These are phyloP conservation scores for Spilosoma lubricipeda DNA, from an alignment of 2,888 invertebrate genomes.

Conservation along the genomic window DNA sequence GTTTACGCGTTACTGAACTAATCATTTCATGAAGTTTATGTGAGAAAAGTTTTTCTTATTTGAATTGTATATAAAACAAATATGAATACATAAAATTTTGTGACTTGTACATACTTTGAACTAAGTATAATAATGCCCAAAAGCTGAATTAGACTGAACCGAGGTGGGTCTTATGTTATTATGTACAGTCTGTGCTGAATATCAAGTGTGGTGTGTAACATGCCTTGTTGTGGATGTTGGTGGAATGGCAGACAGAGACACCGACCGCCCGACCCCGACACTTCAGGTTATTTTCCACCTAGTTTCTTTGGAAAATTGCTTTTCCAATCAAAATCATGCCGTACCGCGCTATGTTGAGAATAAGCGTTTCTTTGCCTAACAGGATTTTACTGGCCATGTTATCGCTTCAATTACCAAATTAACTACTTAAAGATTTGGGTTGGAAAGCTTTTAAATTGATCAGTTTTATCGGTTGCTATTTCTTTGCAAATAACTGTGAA, in stretches of 20 bases:
- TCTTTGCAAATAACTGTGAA: not conserved
- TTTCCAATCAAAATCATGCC: conserved; percentile 36
- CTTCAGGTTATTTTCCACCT: conserved; percentile 67
- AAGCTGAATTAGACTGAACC: conserved; percentile 21
- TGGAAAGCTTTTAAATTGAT: not conserved
- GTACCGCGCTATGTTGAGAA: conserved; percentile 31
- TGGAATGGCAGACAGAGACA: conserved; percentile 83
- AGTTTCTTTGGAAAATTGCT: conserved; percentile 38
- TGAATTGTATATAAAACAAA: conserved; percentile 39
- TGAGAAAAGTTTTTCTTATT: conserved; percentile 47
- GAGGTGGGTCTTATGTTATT: conserved; percentile 27
- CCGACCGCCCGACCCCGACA: conserved; percentile 75
- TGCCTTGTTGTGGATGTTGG: conserved; percentile 85
- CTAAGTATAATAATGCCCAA: conserved; percentile 22
- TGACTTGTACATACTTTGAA: conserved; percentile 17
- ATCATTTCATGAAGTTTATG: conserved; percentile 50
- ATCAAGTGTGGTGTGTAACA: conserved; percentile 52
- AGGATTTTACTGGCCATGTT: conserved; percentile 22
- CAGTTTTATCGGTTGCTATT: not conserved
- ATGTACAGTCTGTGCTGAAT: conserved; percentile 37
- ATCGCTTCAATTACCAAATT: conserved; percentile 13
- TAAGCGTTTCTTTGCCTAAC: conserved; percentile 35
- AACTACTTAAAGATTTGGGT: not conserved
- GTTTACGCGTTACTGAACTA: conserved; percentile 36
- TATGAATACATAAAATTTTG: conserved; percentile 30